These are phyloP conservation scores for Polylopha cassiicola DNA, from an alignment of 2,888 invertebrate species.

Conservation along the genomic window DNA sequence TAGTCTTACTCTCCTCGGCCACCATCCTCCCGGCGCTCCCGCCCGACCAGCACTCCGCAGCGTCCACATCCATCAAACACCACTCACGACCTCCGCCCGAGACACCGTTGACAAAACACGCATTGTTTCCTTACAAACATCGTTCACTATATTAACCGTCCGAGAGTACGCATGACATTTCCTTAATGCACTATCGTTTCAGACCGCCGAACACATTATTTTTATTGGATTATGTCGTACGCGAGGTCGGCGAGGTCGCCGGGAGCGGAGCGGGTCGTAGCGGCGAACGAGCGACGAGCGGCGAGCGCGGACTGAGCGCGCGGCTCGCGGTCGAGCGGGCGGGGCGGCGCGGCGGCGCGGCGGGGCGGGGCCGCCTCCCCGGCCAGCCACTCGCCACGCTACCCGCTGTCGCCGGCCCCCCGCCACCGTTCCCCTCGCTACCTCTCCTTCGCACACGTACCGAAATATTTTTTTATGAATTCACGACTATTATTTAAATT, in stretches of 20 bases:
- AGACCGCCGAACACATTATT: conserved; percentile 9
- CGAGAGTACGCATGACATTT: conserved; percentile 6
- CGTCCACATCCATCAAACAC: conserved; percentile 73
- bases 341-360: conserved; percentile 31
- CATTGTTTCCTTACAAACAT: conserved; percentile 37
- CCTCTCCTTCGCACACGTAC: conserved; percentile 32
- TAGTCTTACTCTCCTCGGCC: conserved; percentile 68
- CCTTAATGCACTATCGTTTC: conserved; percentile 1
- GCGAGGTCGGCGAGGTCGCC: conserved; percentile 2
- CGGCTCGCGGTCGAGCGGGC: conserved; percentile 35
- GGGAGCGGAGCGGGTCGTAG: conserved; percentile 16
- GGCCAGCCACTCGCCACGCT: conserved; percentile 57
- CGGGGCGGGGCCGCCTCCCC: conserved; percentile 43
- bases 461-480: conserved; percentile 13
- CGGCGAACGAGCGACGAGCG: conserved; percentile 22
- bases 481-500: conserved; percentile 15
- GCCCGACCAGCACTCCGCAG: conserved; percentile 62
- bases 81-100: conserved; percentile 37
- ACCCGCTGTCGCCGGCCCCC: conserved; percentile 60
- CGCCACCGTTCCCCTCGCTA: conserved; percentile 42
- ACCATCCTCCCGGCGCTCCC: conserved; percentile 62
- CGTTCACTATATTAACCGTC: conserved; percentile 28
- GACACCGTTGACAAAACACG: conserved; percentile 55
- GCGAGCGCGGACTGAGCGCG: conserved; percentile 31
- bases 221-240: not conserved